Evolutionary conservation across 2,888 invertebrate genomes (phyloP), one percentile per base, ranked within the genome.

Genomic region (Stenotaenia linearis): DNA sequence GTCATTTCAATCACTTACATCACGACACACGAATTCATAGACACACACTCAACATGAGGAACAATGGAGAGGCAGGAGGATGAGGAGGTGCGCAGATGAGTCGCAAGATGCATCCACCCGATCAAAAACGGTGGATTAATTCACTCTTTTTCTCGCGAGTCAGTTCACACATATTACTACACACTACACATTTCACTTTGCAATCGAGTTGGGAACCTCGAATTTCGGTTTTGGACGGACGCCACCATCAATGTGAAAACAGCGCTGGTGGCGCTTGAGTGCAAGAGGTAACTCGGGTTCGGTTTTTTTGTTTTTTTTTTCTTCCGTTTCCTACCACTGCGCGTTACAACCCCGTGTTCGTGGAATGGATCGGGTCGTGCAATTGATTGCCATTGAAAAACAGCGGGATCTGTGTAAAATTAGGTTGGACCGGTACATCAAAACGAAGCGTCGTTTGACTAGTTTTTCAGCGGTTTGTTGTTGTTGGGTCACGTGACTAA

Each of bases 1-100:
- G 69, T 69, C 69, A 69, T 69, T 69, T 69, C 69, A 69, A 69
- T 69, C 69, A 69, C 69, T 69, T 69, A 69, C 69, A 69, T 69
- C 69, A 69, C 69, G 69, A 69, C 45, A 45, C 45, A 18, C 12
- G 45, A 45, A 12, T 45, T 7, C 45, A 25, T 25, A 69, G 69
- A 25, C 69, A 69, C 23, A 25, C 69, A 23, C 23, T 69, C 69
- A n/a, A 4, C 28, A 69, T 25, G 25, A 69, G 69, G 50, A 32
- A 69, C 69, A 69, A 69, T 69, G 69, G 69, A 56, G 56, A 69
- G 69, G 69, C 69, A 28, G 28, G n/a, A 15, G 69, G 69, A 69
- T 69, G 69, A 69, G 69, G 69, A 69, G 69, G 69, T 69, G 69
- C 69, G 25, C 25, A 69, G 69, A 69, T 69, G 1, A 2, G 25